Percentiles rank a stretch among this genome's conserved stretches.
These are phyloP conservation scores for Cosmorhoe ocellata DNA, from an alignment of 2,888 invertebrate species.

Conservation along the genomic window DNA sequence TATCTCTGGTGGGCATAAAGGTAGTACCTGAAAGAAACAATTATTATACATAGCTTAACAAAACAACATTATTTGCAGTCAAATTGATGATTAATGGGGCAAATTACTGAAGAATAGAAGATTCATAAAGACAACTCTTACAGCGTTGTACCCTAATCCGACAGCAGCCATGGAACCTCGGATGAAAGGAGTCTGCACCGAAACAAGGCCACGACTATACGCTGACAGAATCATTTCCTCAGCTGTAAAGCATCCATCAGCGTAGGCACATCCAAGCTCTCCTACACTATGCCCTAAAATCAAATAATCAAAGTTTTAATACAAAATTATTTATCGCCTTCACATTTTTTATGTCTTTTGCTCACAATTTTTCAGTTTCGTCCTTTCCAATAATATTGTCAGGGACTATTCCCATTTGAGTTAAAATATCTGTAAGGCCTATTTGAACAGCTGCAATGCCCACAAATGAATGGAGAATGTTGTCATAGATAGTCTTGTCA, in stretches of 20 bases:
- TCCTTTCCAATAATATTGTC: constrained; percentile 86
- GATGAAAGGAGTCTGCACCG: constrained; percentile 84
- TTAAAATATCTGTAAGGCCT: constrained; percentile 60
- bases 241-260: constrained; percentile 92
- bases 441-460: constrained; percentile 87
- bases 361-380: no score
- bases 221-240: constrained; percentile 91
- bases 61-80: not conserved
- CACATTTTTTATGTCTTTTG: no score
- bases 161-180: constrained; percentile 93
- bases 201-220: constrained; percentile 88
- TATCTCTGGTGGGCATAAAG: constrained; percentile 81
- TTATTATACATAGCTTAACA: no score
- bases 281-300: constrained; percentile 92
- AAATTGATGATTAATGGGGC: no score
- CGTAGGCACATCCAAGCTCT: constrained; percentile 95
- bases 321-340: no score
- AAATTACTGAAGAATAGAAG: no score
- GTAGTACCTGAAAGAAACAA: constrained; percentile 34
- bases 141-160: constrained; percentile 81
- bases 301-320: constrained; percentile 68
- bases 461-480: constrained; percentile 87
- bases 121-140: constrained; percentile 43
- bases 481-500: constrained; percentile 83
- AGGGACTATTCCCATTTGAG: constrained; percentile 81